These are phyloP conservation scores for Panthera uncia DNA, from an alignment of 2,113 vertebrate species.

Conservation along the genomic window DNA sequence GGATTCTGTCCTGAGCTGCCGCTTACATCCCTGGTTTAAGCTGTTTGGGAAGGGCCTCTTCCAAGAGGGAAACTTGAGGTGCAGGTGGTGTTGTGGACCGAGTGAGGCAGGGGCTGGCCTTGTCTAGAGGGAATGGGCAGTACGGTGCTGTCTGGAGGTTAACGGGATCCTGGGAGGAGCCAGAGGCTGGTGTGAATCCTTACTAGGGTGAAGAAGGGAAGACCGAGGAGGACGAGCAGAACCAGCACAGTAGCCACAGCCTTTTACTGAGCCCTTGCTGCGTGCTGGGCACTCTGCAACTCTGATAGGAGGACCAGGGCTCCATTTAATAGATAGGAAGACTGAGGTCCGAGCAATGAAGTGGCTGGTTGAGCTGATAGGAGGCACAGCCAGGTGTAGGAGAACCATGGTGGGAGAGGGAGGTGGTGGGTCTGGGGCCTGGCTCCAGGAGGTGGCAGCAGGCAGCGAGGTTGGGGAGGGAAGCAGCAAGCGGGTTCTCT, in stretches of 20 bases:
- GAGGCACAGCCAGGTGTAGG: neutral
- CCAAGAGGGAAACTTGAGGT: neutral
- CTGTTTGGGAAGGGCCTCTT: neutral
- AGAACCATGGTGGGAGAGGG: neutral
- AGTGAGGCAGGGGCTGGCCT: neutral
- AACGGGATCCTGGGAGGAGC: neutral
- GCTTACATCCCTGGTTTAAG: accelerated
- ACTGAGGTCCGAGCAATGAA: neutral
- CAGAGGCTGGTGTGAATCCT: neutral
- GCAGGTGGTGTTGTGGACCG: neutral
- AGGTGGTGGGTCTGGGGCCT: neutral
- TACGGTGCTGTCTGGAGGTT: neutral
- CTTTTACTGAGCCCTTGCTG: neutral
- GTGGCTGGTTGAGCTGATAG: neutral
- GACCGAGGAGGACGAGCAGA: accelerated
- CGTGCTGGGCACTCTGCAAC: neutral
- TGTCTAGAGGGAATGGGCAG: neutral
- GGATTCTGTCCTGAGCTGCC: neutral
- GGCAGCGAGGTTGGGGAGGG: neutral
- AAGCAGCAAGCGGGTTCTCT: neutral
- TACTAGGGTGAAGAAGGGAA: neutral
- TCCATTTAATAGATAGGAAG: neutral
- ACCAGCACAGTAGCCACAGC: neutral
- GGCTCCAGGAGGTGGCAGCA: neutral
- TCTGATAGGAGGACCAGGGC: neutral